Evolutionary conservation across 1,140 invertebrate species (phyloP), one percentile per base, ranked within the genome.

Genomic region (Elysia chlorotica): DNA sequence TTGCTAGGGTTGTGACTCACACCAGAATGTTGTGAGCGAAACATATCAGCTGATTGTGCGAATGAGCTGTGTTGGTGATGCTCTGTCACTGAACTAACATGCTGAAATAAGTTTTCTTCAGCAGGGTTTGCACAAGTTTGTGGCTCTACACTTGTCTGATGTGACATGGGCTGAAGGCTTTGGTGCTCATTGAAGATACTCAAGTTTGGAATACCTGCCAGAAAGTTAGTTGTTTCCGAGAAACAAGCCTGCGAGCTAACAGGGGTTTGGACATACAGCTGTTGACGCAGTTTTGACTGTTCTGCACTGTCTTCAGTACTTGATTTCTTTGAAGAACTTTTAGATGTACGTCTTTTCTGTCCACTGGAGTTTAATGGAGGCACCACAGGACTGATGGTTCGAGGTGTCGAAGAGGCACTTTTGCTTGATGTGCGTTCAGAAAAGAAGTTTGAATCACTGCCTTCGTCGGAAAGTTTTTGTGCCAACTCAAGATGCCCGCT

Each of bases 401-500:
- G 54, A 38, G 63, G 38, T 36, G 37, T 71, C 37, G 62, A 56
- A 38, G 25, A 28, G n/a, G n/a, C n/a, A n/a, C n/a, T n/a, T n/a
- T n/a, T n/a, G 36, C 65, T 65, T 19, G 76, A 73, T 14, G 37
- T 38, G 28, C 72, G 54, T 5, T 68, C 37, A 21, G 63, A 59
- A 38, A 77, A 77, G 54, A 79, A 74, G 65, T 78, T 82, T 2
- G 76, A 72, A 25, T 82, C 79, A 41, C 59, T 76, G 0, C 81
- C 83, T 36, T 89, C 87, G 79, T 89, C 88, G 4, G 88, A 88
- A 0, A 88, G 75, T 63, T 87, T 86, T 68, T 88, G 87, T 10
- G 86, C 86, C 25, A 89, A 74, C 33, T 84, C 71, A 0, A 89
- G 76, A 74, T 88, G 87, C 2, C 86, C 83, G 68, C 84, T 82